A percentile compares a stretch with the other conserved stretches of the same genome.
phyloP scores from a whole-genome alignment of 2,888 invertebrate species.

The Rhaphigaster nebulosa region DNA sequence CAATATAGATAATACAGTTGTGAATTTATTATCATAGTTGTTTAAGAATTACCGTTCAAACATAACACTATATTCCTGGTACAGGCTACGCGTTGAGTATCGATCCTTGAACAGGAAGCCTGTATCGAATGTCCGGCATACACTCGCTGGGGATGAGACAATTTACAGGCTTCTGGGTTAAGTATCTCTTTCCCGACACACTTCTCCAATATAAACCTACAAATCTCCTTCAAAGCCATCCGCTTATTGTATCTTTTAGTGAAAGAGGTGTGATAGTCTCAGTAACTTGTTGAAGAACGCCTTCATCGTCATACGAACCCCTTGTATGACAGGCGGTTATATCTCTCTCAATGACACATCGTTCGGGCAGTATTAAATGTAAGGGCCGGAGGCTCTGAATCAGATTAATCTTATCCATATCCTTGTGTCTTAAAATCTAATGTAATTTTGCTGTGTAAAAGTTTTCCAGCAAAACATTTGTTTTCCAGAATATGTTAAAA shows the following conservation, averaged over 20 bases:
- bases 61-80: background rate
- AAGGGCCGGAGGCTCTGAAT: background rate
- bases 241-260: background rate
- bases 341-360: background rate
- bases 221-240: background rate
- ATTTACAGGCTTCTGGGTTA: slow-evolving; percentile 22
- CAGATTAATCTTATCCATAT: too few species aligned
- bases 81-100: background rate
- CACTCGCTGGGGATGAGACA: background rate
- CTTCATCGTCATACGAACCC: too few species aligned
- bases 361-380: too few species aligned
- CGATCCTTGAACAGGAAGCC: background rate
- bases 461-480: too few species aligned
- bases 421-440: too few species aligned
- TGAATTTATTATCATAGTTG: background rate
- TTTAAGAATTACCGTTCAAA: background rate
- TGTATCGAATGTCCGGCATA: background rate
- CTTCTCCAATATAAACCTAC: background rate
- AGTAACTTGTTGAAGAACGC: background rate
- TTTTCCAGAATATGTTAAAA: too few species aligned
- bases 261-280: background rate
- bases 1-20: too few species aligned
- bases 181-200: background rate
- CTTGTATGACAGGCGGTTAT: background rate
- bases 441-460: too few species aligned